Percentiles rank a stretch among this genome's conserved stretches.
Evolutionary conservation across 2,113 vertebrate species (phyloP).

Genomic region (Sinocyclocheilus maitianheensis): DNA sequence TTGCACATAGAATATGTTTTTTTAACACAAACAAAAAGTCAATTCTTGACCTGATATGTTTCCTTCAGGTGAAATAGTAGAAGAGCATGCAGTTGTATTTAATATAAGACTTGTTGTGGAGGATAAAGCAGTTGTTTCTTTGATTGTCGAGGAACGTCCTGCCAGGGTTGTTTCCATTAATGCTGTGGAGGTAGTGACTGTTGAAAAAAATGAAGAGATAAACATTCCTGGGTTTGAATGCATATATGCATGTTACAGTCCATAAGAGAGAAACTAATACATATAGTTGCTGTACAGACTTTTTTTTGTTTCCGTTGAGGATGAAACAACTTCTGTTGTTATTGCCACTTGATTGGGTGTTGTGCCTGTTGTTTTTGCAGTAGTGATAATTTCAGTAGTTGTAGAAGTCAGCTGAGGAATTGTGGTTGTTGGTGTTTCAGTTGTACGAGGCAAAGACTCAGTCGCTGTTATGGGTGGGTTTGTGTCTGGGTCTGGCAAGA

Average conservation of each 20-base stretch:
- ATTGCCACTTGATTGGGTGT: background rate
- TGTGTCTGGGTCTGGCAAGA: background rate
- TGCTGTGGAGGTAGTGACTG: background rate
- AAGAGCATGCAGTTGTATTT: background rate
- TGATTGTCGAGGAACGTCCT: background rate
- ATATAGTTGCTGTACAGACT: background rate
- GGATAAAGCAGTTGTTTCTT: background rate
- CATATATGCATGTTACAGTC: background rate
- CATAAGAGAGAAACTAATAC: background rate
- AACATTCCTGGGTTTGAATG: background rate
- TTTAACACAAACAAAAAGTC: background rate
- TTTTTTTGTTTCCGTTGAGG: background rate
- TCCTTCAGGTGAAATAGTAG: background rate
- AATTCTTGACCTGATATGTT: background rate
- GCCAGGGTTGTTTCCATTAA: slow-evolving; percentile 4
- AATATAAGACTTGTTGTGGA: slow-evolving; percentile 54
- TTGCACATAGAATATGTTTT: background rate
- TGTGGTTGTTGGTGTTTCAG: slow-evolving; percentile 3
- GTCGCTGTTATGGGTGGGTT: background rate
- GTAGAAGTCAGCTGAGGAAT: background rate
- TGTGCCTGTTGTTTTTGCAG: background rate
- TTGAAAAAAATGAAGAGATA: background rate
- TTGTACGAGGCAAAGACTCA: background rate
- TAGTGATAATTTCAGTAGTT: background rate
- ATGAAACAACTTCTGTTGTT: slow-evolving; percentile 11